Percentiles rank a stretch among this genome's conserved stretches.
Conservation (phyloP, 2,113 vertebrate genomes). For the Natator depressus region DNA sequence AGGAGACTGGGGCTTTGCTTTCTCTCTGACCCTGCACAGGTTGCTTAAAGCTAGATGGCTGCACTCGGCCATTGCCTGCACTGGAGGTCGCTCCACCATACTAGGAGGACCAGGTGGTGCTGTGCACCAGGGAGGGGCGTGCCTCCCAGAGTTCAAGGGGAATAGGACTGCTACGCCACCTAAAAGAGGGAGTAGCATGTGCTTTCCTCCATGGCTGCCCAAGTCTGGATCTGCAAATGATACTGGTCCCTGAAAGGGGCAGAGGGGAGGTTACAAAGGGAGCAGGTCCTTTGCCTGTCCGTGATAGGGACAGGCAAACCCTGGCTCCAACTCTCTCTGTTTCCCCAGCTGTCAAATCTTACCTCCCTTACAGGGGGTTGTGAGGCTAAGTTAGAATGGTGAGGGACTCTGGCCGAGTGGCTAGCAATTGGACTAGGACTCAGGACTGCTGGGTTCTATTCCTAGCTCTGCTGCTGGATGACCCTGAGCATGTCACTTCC, state of each 20-base stretch:
- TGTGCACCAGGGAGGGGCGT: not conserved
- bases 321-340: not conserved
- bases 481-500: not conserved
- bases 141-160: not conserved
- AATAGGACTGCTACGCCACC: not conserved
- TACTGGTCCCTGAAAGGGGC: too few relatives aligned
- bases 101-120: not conserved
- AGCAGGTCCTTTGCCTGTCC: not conserved
- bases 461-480: not conserved
- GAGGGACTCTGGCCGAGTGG: not conserved
- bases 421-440: not conserved
- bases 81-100: not conserved
- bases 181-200: not conserved
- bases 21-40: not conserved
- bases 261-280: not conserved
- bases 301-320: not conserved
- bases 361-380: not conserved
- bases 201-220: not conserved
- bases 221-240: not conserved
- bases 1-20: not conserved
- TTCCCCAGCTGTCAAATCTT: not conserved
- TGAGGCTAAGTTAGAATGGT: not conserved
- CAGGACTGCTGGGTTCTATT: not conserved
- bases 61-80: not conserved
- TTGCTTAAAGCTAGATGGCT: not conserved